Conservation (phyloP, 92 coral and sea anemone genomes). For the Anthopleura xanthogrammica region DNA sequence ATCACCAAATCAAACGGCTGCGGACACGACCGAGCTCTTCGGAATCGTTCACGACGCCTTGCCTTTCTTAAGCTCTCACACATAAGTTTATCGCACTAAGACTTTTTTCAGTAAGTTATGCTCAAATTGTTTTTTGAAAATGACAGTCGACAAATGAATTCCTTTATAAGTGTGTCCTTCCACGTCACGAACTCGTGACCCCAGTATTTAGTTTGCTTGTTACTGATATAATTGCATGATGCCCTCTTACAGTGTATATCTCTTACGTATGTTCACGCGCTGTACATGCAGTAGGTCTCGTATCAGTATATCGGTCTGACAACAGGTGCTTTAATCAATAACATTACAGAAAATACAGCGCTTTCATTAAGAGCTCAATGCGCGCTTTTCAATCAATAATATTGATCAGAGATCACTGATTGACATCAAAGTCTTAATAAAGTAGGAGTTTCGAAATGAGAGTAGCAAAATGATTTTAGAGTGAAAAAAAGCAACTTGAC, state of each 20-base stretch:
- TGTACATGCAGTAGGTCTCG: too few species aligned
- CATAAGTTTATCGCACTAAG: conserved; percentile 1
- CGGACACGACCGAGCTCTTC: conserved; percentile 55
- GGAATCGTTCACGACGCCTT: conserved; percentile 20
- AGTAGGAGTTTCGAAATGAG: too few species aligned
- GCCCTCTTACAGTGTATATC: background rate
- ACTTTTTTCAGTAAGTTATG: background rate
- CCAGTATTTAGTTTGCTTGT: background rate
- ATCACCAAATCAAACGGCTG: conserved; percentile 80
- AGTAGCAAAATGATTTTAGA: too few species aligned
- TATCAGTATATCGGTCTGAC: too few species aligned
- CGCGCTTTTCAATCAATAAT: too few species aligned
- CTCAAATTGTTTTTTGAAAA: background rate
- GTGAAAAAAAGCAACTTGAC: too few species aligned
- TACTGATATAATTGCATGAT: background rate
- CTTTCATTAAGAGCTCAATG: too few species aligned
- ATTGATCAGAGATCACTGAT: too few species aligned
- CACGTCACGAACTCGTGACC: conserved; percentile 1
- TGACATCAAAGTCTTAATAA: too few species aligned
- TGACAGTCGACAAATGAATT: background rate
- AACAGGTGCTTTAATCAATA: too few species aligned
- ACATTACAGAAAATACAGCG: too few species aligned
- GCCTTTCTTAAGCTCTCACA: conserved; percentile 15
- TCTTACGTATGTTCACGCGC: too few species aligned
- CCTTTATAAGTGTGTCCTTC: background rate